Percentiles rank a stretch among this genome's conserved stretches.
These are phyloP conservation scores for Leptinotarsa peninsularis DNA, from an alignment of 2,888 invertebrate species.

Conservation along the genomic window DNA sequence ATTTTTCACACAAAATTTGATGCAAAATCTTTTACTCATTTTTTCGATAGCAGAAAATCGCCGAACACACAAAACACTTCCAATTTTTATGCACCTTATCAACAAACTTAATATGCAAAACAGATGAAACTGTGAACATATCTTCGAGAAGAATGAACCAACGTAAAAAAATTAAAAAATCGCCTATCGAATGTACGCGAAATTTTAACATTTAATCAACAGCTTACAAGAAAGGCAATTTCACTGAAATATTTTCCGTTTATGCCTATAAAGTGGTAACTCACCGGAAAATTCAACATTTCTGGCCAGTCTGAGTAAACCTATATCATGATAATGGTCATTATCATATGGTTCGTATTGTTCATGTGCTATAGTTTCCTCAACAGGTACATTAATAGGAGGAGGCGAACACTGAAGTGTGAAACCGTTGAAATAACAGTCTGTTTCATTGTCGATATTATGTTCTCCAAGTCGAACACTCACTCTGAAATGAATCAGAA, in stretches of 20 bases:
- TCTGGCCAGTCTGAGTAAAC: constrained; percentile 73
- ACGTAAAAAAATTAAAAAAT: no score
- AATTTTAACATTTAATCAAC: no score
- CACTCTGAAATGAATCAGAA: constrained; percentile 60
- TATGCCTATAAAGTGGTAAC: background rate
- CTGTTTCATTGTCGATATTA: constrained; percentile 71
- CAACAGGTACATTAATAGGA: constrained; percentile 73
- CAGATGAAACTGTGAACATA: no score
- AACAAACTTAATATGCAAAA: no score
- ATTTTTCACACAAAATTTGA: no score
- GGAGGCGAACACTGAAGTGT: constrained; percentile 69
- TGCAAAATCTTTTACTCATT: no score
- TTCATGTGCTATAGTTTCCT: constrained; percentile 75
- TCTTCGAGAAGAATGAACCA: no score
- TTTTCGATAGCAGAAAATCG: no score
- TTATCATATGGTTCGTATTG: constrained; percentile 70
- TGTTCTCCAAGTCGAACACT: constrained; percentile 79
- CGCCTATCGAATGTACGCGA: no score
- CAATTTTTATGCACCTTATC: no score
- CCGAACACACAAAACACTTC: no score
- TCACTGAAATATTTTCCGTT: background rate
- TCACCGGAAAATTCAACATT: constrained; percentile 70
- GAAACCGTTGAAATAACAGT: constrained; percentile 70
- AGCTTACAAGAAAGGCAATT: no score
- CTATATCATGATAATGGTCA: constrained; percentile 79